Evolutionary conservation across 2,797 vertebrate species (phyloP).

Genomic region (Manis pentadactyla): DNA sequence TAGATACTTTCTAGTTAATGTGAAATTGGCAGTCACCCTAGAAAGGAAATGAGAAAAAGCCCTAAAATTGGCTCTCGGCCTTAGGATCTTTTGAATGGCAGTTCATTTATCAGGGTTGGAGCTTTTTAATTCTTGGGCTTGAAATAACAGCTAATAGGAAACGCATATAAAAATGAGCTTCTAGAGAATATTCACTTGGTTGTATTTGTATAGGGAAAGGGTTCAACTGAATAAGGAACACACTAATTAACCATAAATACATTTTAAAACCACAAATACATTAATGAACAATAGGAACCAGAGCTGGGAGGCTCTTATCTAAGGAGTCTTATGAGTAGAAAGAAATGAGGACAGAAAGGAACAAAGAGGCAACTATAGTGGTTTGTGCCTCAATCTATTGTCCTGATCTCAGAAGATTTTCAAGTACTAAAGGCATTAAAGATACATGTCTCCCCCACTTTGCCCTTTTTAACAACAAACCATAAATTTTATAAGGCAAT

Average conservation of each 20-base stretch:
- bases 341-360: not conserved
- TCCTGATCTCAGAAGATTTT: not conserved
- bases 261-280: not conserved
- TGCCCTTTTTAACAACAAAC: not conserved
- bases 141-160: not conserved
- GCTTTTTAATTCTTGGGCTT: not conserved
- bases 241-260: not conserved
- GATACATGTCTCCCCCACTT: rapidly evolving
- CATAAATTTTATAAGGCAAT: not conserved
- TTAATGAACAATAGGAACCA: not conserved
- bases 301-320: not conserved
- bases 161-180: slow-evolving; percentile 1
- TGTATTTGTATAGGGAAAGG: not conserved
- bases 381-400: not conserved
- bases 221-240: not conserved
- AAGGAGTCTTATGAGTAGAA: not conserved
- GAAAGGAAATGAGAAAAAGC: slow-evolving; percentile 17
- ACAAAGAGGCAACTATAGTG: not conserved
- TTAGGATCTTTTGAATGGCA: not conserved
- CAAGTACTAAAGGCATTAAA: not conserved
- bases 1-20: not conserved
- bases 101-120: not conserved
- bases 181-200: not conserved
- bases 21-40: not conserved
- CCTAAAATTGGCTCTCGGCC: not conserved